These are phyloP conservation scores for Atta colombica DNA, from an alignment of 1,140 invertebrate genomes.

Conservation along the genomic window DNA sequence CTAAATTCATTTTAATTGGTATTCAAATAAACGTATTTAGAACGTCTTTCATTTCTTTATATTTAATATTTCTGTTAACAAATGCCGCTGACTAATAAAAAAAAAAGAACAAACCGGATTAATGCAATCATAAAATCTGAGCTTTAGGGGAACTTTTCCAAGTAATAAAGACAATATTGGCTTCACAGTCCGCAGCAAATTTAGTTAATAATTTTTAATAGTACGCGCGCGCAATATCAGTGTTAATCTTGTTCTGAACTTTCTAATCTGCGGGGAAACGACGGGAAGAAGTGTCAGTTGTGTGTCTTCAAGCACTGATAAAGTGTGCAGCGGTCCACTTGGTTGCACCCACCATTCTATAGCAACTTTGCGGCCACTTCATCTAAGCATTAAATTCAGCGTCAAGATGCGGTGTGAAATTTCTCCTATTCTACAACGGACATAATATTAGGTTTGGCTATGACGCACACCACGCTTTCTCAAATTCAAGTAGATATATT, in stretches of 20 bases:
- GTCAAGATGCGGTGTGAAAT: conserved; percentile 71
- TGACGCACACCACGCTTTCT: not conserved
- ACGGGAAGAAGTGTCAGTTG: conserved; percentile 51
- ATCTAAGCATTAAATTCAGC: conserved; percentile 79
- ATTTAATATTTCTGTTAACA: conserved; percentile 13
- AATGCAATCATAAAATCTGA: conserved; percentile 44
- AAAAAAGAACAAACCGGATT: not conserved
- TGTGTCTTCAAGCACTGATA: conserved; percentile 63
- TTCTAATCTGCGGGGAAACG: conserved; percentile 26
- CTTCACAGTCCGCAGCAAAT: conserved; percentile 30
- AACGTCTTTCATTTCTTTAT: conserved; percentile 5
- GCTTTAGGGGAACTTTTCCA: conserved; percentile 29
- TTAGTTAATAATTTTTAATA: conserved; percentile 57
- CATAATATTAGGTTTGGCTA: conserved; percentile 13
- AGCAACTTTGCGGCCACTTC: conserved; percentile 68
- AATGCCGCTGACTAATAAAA: not conserved
- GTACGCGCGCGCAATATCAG: conserved; percentile 25
- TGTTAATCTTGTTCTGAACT: conserved; percentile 48
- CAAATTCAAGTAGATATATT: conserved; percentile 33
- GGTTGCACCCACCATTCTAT: conserved; percentile 60
- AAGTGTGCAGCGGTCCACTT: conserved; percentile 57
- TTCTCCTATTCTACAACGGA: conserved; percentile 56
- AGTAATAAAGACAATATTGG: conserved; percentile 36
- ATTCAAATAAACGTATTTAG: not conserved
- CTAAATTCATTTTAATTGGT: not conserved